phyloP scores from a whole-genome alignment of 2,888 invertebrate genomes.

The Tillus elongatus region DNA sequence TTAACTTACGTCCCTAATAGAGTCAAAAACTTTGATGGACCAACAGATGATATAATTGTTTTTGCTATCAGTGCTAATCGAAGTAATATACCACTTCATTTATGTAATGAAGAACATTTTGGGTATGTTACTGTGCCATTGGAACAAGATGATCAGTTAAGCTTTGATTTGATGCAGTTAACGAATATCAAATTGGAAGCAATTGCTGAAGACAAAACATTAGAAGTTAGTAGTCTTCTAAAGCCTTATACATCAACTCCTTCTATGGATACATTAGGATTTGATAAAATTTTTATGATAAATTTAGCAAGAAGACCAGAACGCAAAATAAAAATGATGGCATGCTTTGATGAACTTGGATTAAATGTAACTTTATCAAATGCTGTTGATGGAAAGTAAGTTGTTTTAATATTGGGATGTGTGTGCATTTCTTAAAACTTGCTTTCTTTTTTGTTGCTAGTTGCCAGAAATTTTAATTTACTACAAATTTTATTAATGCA shows the following conservation, averaged over 20 bases:
- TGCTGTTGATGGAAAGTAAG: constrained; percentile 85
- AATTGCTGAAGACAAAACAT: constrained; percentile 49
- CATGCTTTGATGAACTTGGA: constrained; percentile 71
- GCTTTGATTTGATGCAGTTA: constrained; percentile 61
- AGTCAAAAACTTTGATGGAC: constrained; percentile 55
- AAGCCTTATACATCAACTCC: constrained; percentile 32
- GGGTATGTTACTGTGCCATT: constrained; percentile 79
- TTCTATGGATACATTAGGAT: constrained; percentile 54
- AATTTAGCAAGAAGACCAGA: constrained; percentile 80
- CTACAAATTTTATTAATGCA: no score
- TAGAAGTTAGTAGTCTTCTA: constrained; percentile 42
- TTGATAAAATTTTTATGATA: constrained; percentile 83
- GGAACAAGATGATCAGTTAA: constrained; percentile 55
- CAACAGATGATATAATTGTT: constrained; percentile 79
- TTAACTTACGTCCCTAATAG: constrained; percentile 67
- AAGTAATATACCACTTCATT: constrained; percentile 54
- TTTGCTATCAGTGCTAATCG: constrained; percentile 77
- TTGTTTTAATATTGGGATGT: no score
- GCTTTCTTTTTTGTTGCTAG: no score
- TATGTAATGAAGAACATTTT: constrained; percentile 74
- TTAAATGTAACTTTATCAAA: constrained; percentile 65
- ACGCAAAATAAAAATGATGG: constrained; percentile 67
- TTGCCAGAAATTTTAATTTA: no score
- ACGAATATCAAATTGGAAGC: constrained; percentile 55
- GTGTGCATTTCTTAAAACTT: no score